Evolutionary conservation across 2,888 invertebrate species (phyloP), one percentile per base, ranked within the genome.

Genomic region (Torymus texanus): DNA sequence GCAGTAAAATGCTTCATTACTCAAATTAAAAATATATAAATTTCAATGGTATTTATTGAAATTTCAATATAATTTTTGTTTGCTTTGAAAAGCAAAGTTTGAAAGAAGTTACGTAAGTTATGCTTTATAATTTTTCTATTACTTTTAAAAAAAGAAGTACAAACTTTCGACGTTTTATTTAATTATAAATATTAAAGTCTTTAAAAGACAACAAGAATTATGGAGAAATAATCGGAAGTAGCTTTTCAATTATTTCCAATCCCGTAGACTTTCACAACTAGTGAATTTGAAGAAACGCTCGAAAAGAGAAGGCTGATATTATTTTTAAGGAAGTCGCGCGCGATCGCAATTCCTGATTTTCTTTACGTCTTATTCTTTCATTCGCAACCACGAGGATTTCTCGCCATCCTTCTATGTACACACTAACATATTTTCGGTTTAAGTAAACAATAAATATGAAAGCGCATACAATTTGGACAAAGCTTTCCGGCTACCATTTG

Each of bases 281-380:
- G 75, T 59, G 63, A 79, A 72, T 72, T 72, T 76, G 67, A 76
- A 75, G 56, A 75, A 72, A 73, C 55, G 75, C 51, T 71, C 11
- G 41, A 76, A 76, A 76, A 80, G 63, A 67, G 62, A 80, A 71
- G 67, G 62, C 75, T 53, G 29, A 68, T 51, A 67, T 24, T 51
- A 65, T 63, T 53, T 41, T 61, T 12, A 58, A 67, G 67, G 21
- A 80, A 76, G 72, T 72, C 61, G 59, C 72, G 66, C 62, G 67
- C 75, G 72, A 73, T 76, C 41, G 79, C 71, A 58, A 62, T 77
- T 72, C 18, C 11, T 63, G 51, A 59, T 78, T 65, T 61, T 63
- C 81, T 70, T 29, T 29, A 29, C 29, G 29, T 29, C 29, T 78
- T 67, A 61, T 68, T 78, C 53, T 78, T 51, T 71, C 21, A 81